Conservation (phyloP, 35 echinoderm and acorn worm genomes). For the Hemicentrotus pulcherrimus region DNA sequence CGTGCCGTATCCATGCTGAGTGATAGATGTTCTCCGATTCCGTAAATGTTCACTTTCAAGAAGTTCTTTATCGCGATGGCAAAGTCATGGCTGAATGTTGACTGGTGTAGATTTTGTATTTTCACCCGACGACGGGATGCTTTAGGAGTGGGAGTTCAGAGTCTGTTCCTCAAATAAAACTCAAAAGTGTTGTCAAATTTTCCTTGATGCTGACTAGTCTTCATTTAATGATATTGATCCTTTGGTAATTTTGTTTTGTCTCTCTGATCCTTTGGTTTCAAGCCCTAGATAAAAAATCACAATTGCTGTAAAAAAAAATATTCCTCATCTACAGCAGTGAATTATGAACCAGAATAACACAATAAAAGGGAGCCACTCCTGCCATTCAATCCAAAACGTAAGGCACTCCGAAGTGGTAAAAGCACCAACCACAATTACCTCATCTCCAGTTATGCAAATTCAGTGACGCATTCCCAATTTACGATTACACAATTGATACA, state of each 20-base stretch:
- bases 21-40: neutral
- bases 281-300: neutral
- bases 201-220: neutral
- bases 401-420: neutral
- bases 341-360: neutral
- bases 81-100: neutral
- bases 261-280: neutral
- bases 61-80: neutral
- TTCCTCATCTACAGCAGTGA: neutral
- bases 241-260: neutral
- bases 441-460: neutral
- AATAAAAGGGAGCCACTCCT: too few relatives aligned
- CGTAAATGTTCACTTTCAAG: neutral
- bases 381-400: neutral
- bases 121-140: neutral
- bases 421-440: neutral
- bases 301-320: neutral
- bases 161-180: neutral
- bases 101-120: neutral
- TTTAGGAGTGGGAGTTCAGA: neutral
- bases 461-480: too few relatives aligned
- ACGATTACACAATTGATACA: too few relatives aligned
- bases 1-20: constrained; percentile 34
- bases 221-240: neutral
- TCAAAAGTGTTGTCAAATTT: too few relatives aligned